Conservation (phyloP, 2,888 invertebrate species). For the Germaria angustata region DNA sequence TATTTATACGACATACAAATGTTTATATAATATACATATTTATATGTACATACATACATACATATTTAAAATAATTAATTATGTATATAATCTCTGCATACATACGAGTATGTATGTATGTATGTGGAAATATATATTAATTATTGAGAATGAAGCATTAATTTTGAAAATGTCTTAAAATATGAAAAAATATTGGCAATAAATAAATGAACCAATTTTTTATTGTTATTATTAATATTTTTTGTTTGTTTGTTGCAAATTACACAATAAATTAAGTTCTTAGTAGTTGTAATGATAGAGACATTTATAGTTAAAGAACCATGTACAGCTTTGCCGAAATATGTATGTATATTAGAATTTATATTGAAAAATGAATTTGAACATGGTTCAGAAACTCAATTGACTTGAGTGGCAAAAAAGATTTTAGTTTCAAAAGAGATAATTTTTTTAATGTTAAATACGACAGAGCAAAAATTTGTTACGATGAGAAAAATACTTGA, state of each 20-base stretch:
- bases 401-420: conserved; percentile 67
- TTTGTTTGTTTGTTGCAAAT: conserved; percentile 45
- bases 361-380: conserved; percentile 7
- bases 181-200: conserved; percentile 19
- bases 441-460: conserved; percentile 68
- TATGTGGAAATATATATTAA: background rate
- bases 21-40: background rate
- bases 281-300: conserved; percentile 46
- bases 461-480: conserved; percentile 72
- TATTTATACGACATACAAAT: background rate
- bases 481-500: conserved; percentile 78
- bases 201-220: conserved; percentile 30
- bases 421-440: conserved; percentile 72
- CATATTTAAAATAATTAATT: background rate
- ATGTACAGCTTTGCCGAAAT: conserved; percentile 41
- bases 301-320: conserved; percentile 55
- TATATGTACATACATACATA: background rate
- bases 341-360: conserved; percentile 2
- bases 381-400: conserved; percentile 69
- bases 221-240: background rate
- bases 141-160: conserved; percentile 30
- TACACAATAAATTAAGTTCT: conserved; percentile 51
- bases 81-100: conserved; percentile 8
- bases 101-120: conserved; percentile 5
- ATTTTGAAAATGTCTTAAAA: conserved; percentile 26